Evolutionary conservation across 2,888 invertebrate genomes (phyloP), one percentile per base, ranked within the genome.

Genomic region (Epinotia bilunana): DNA sequence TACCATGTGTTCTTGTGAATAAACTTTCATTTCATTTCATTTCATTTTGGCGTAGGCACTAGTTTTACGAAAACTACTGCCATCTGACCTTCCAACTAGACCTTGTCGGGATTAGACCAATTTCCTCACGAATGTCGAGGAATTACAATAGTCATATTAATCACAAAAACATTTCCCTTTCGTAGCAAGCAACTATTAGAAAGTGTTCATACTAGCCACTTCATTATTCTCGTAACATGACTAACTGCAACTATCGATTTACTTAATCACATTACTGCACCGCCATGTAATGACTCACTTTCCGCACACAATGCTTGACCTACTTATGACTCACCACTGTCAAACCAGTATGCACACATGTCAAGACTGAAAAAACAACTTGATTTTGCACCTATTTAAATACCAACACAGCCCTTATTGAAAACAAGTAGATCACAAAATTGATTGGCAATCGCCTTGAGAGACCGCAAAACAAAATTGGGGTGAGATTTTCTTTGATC

Each of bases 301-400:
- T 39, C 61, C 70, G 62, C 57, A 46, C 53, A 73, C 73, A 63
- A 49, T 58, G 63, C n/a, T 74, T 74, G 74, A 70, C 74, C 74
- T 33, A 58, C 49, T 58, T 74, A 4, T 70, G 69, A 73, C 73
- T 73, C 67, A 73, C 49, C 39, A 33, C 61, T 53, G 33, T 55
- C 67, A 60, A 49, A 28, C 61, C n/a, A n/a, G 16, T 39, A 53
- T 65, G 57, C 43, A 39, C 16, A 67, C 39, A 58, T 60, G 43
- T 46, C 23, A 60, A n/a, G 16, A 60, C 46, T 46, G 23, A 16
- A 69, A 69, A 43, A 60, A 23, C 16, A 58, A 58, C n/a, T n/a
- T 23, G 2, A 62, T 1, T 53, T 39, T 63, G 33, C 61, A 12
- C 0, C 3, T n/a, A 61, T 2, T 0, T 18, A 18, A 73, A 20